Evolutionary conservation across 2,888 invertebrate genomes (phyloP).

Genomic region (Catocala nupta): DNA sequence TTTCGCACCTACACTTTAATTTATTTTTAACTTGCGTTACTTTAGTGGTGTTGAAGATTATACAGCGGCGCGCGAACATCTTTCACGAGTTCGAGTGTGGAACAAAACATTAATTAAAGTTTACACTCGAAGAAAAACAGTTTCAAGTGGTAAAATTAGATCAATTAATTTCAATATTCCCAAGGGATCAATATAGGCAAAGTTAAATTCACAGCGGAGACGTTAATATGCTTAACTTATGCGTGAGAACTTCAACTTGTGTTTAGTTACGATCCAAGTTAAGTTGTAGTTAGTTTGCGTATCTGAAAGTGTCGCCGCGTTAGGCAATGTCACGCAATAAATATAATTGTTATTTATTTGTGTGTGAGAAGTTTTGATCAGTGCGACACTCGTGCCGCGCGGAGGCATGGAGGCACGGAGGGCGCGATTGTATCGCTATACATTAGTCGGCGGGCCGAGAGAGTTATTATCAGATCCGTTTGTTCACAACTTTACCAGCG

Average conservation of each 20-base stretch:
- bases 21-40: slow-evolving; percentile 34
- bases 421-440: slow-evolving; percentile 67
- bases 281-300: slow-evolving; percentile 62
- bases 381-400: slow-evolving; percentile 57
- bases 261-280: slow-evolving; percentile 73
- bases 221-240: slow-evolving; percentile 79
- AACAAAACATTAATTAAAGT: slow-evolving; percentile 39
- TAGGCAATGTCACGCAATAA: slow-evolving; percentile 65
- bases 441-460: slow-evolving; percentile 66
- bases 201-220: slow-evolving; percentile 71
- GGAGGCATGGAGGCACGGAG: slow-evolving; percentile 53
- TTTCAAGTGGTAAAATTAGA: slow-evolving; percentile 59
- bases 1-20: slow-evolving; percentile 24
- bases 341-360: slow-evolving; percentile 75
- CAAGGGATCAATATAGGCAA: slow-evolving; percentile 68
- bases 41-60: slow-evolving; percentile 37
- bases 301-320: slow-evolving; percentile 63
- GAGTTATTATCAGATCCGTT: slow-evolving; percentile 77
- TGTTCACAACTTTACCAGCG: slow-evolving; percentile 68
- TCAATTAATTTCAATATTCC: slow-evolving; percentile 72
- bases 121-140: slow-evolving; percentile 47
- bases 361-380: slow-evolving; percentile 60
- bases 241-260: slow-evolving; percentile 74
- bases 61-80: slow-evolving; percentile 31
- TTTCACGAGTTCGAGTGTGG: slow-evolving; percentile 16